These are phyloP conservation scores for Etheostoma nigrum DNA, from an alignment of 2,797 vertebrate species.

Conservation along the genomic window DNA sequence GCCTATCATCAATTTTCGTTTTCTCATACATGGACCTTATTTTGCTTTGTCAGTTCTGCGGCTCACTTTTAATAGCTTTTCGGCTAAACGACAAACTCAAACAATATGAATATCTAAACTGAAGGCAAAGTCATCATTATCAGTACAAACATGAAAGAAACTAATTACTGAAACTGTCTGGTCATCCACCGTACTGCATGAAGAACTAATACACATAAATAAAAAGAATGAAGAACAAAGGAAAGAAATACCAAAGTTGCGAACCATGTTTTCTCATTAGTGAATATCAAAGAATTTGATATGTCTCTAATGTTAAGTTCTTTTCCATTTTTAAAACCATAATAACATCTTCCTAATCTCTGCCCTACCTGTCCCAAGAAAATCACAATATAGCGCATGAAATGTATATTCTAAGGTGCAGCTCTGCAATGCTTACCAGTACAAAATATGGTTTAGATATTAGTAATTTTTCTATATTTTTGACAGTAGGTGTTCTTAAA, in stretches of 20 bases:
- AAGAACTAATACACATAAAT: slow-evolving; percentile 1
- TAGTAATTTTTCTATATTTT: neutral
- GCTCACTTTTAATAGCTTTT: slow-evolving; percentile 32
- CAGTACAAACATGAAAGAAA: slow-evolving; percentile 35
- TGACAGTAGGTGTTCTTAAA: neutral
- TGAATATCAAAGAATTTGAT: neutral
- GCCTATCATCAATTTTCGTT: slow-evolving; percentile 39
- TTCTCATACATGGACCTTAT: slow-evolving; percentile 14
- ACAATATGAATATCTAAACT: slow-evolving; percentile 25
- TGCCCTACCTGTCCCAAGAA: neutral
- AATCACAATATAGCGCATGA: neutral
- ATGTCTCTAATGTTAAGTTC: neutral
- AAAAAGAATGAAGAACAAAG: slow-evolving; percentile 13
- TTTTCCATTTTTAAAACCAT: slow-evolving; percentile 1
- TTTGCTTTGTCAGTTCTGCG: neutral
- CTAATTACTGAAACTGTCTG: slow-evolving; percentile 15
- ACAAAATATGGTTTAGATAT: neutral
- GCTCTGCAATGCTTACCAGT: neutral
- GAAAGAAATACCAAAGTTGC: neutral
- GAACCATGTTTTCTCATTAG: neutral
- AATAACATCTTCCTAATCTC: slow-evolving; percentile 1
- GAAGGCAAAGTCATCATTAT: slow-evolving; percentile 10
- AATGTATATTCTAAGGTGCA: neutral
- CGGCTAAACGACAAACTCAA: slow-evolving; percentile 1
- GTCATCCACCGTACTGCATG: neutral